Base-by-base conservation (phyloP, 2,113 vertebrate genomes). In the Leptosomus discolor region DNA sequence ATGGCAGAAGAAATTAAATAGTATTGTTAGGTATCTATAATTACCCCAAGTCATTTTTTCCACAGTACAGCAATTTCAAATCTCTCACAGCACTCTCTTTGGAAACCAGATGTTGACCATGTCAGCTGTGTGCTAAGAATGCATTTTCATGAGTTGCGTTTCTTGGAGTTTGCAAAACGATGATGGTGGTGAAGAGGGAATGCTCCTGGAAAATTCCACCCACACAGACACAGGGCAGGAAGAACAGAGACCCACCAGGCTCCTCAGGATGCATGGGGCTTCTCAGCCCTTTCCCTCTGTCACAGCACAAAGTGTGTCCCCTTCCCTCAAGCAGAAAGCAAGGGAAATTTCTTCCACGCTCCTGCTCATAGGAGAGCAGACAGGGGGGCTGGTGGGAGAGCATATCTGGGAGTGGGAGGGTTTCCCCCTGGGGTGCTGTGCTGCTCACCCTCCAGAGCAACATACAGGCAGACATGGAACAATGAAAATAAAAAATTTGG, bases 51-150 rank as follows among this genome's bases (percentile, higher is more conserved):
- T 73, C 2, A 87, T 80, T 95, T 97, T 96, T 96, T 84, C 94
- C 85, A 92, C 69, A 96, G 89, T 92, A 48, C 85, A 92, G 94
- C 92, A 96, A 95, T 97, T 96, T 95, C 87, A 92, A 93, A 93
- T 95, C 89, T 94, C 86, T 96, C 43, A n/a, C 77, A 97, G 90
- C 75, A 57, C 87, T 95, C 92, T 90, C 90, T 96, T 96, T 94
- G 88, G 92, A 95, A 97, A 95, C 87, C 97, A 97, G 97, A 96
- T 97, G 97, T 96, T 97, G 95, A 97, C 97, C 88, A 63, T 96
- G 91, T 96, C 95, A 97, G 96, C 95, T 96, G 95, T 96, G 91
- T 81, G 73, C 95, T 95, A 97, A 97, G 96, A 97, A 97, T 95
- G 94, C 80, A 88, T 97, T 96, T 97, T 94, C 93, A 95, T 96